phyloP scores from a whole-genome alignment of 2,888 invertebrate species.

The Phengaris arion region DNA sequence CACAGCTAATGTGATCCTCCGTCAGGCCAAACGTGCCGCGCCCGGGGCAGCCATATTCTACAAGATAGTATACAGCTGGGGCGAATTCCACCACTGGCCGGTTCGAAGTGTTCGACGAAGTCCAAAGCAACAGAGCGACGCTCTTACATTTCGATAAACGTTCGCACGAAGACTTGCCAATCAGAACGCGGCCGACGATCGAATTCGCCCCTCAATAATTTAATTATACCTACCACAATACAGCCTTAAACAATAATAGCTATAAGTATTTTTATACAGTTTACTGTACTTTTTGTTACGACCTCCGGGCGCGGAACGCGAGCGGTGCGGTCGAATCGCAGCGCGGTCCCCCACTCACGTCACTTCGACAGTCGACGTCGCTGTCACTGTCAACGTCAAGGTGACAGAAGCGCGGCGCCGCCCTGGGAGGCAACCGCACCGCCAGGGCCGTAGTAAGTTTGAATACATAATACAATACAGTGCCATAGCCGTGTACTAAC shows the following conservation, averaged over 20 bases:
- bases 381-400: neutral
- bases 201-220: slow-evolving; percentile 44
- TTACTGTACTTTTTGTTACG: slow-evolving; percentile 51
- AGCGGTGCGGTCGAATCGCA: slow-evolving; percentile 36
- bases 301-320: slow-evolving; percentile 49
- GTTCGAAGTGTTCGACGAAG: slow-evolving; percentile 26
- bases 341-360: neutral
- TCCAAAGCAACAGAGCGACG: slow-evolving; percentile 26
- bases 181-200: slow-evolving; percentile 37
- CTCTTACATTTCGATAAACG: slow-evolving; percentile 24
- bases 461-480: slow-evolving; percentile 69
- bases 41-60: slow-evolving; percentile 44
- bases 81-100: slow-evolving; percentile 18
- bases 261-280: slow-evolving; percentile 78
- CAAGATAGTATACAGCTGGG: slow-evolving; percentile 25
- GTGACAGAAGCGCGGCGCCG: slow-evolving; percentile 42
- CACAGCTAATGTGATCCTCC: slow-evolving; percentile 68
- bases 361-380: neutral
- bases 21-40: slow-evolving; percentile 53
- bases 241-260: slow-evolving; percentile 75
- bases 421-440: slow-evolving; percentile 2
- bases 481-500: slow-evolving; percentile 76
- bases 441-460: slow-evolving; percentile 61
- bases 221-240: slow-evolving; percentile 51
- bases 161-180: slow-evolving; percentile 34